phyloP scores from a whole-genome alignment of 2,797 vertebrate genomes.

The Perodicticus potto region DNA sequence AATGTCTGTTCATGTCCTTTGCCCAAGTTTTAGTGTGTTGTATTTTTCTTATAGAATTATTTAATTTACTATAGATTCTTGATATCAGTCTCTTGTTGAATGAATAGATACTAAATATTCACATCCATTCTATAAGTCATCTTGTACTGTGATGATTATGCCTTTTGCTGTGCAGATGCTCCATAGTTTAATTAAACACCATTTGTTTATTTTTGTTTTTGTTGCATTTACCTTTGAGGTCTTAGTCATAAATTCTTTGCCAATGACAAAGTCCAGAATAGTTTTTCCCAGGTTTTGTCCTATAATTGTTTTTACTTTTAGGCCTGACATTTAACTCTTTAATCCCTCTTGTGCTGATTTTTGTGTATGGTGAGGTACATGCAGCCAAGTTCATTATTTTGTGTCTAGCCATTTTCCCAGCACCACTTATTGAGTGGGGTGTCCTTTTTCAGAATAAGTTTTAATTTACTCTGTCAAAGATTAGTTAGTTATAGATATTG shows the following conservation, averaged over 20 bases:
- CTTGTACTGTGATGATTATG: background rate
- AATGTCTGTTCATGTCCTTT: background rate
- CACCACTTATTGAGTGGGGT: background rate
- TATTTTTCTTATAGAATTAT: background rate
- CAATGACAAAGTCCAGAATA: background rate
- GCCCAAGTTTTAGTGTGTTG: background rate
- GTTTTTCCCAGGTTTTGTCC: background rate
- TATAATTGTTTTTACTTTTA: background rate
- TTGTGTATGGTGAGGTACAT: background rate
- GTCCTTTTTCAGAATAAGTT: background rate
- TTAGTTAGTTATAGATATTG: no score
- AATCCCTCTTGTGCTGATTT: background rate
- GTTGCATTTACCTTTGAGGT: background rate
- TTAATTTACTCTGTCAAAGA: background rate
- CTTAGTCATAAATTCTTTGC: background rate
- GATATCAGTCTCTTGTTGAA: background rate
- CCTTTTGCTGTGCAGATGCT: background rate
- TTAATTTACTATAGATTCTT: background rate
- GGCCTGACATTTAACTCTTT: background rate
- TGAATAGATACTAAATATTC: background rate
- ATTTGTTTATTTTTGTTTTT: background rate
- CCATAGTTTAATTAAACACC: background rate
- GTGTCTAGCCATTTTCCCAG: no score
- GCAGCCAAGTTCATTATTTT: no score
- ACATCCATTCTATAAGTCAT: background rate